Conservation (phyloP, 2,113 vertebrate species). For the Haemorhous mexicanus region DNA sequence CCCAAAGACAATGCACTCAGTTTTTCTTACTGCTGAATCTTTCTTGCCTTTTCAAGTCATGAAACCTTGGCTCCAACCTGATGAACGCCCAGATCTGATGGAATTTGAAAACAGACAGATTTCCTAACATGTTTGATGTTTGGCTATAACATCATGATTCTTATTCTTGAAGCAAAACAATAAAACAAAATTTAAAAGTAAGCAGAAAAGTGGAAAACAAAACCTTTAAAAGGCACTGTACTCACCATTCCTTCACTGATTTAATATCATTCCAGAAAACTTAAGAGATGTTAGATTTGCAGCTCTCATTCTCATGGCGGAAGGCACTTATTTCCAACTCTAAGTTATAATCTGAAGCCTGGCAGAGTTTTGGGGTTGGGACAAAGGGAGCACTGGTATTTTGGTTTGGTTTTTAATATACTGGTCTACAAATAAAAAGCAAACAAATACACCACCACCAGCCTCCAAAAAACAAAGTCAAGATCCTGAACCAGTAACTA, state of each 20-base stretch:
- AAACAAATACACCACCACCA: background rate
- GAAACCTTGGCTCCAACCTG: background rate
- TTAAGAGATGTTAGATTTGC: background rate
- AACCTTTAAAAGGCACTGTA: background rate
- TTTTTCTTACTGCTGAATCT: background rate
- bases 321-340: background rate
- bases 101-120: background rate
- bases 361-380: background rate
- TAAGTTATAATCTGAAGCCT: background rate
- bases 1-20: background rate
- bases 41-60: conserved; percentile 10
- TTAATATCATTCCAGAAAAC: background rate
- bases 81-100: background rate
- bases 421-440: background rate
- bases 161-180: background rate
- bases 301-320: background rate
- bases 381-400: background rate
- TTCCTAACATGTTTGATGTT: background rate
- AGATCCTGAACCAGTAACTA: background rate
- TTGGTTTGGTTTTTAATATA: background rate
- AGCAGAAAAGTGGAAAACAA: background rate
- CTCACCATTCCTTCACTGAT: background rate
- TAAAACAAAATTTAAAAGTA: background rate
- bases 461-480: background rate
- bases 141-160: background rate